Evolutionary conservation across 92 coral and sea anemone species (phyloP).

Genomic region (Chrysogorgia sp.): DNA sequence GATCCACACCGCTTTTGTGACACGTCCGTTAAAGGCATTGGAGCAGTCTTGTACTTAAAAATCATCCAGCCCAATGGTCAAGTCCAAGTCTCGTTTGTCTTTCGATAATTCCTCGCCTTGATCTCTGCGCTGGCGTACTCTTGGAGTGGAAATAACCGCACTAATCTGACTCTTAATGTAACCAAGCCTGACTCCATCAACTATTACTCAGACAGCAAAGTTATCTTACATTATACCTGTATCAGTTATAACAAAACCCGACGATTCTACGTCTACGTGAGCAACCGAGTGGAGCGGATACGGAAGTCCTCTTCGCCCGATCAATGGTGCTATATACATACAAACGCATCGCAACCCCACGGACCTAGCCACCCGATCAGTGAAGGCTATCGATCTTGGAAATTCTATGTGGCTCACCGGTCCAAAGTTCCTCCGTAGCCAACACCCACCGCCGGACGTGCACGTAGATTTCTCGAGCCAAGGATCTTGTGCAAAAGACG

Average conservation of each 20-base stretch:
- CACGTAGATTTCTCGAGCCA: neutral
- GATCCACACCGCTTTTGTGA: constrained; percentile 64
- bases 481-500: constrained; percentile 7
- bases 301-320: constrained; percentile 11
- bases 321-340: constrained; percentile 20
- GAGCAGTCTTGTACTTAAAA: constrained; percentile 54
- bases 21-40: constrained; percentile 43
- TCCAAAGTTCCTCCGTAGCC: constrained; percentile 45
- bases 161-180: constrained; percentile 37
- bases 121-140: constrained; percentile 61
- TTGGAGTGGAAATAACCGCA: constrained; percentile 58
- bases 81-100: constrained; percentile 57
- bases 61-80: constrained; percentile 39
- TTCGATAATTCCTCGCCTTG: constrained; percentile 57
- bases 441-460: too few relatives aligned
- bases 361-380: too few relatives aligned
- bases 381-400: constrained; percentile 40
- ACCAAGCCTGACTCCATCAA: constrained; percentile 37
- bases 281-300: constrained; percentile 32
- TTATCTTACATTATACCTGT: constrained; percentile 56
- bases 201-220: constrained; percentile 62
- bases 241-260: constrained; percentile 55
- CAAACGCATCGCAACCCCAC: too few relatives aligned
- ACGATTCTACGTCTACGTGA: too few relatives aligned
- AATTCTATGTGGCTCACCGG: constrained; percentile 31